Conservation (phyloP, 1,140 invertebrate species). For the Teleogryllus occipitalis region DNA sequence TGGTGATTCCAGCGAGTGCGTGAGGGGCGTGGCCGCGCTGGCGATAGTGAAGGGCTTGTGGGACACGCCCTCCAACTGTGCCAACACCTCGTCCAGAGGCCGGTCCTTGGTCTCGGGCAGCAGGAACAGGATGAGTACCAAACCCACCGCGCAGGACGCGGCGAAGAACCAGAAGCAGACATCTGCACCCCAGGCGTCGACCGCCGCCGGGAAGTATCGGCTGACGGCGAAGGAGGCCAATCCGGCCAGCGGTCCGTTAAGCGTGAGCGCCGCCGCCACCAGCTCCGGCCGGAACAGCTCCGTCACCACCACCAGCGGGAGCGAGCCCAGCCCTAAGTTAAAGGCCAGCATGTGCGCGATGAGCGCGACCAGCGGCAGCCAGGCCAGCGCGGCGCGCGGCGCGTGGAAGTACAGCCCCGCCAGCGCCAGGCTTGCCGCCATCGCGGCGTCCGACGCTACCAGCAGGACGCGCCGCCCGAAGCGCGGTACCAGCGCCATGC, state of each 20-base stretch:
- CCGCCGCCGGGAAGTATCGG: not conserved
- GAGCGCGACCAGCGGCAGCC: not conserved
- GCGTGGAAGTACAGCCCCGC: not conserved
- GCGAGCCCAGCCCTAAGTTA: not conserved
- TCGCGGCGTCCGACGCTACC: not conserved
- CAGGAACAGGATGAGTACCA: not conserved
- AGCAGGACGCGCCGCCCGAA: no score
- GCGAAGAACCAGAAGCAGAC: not conserved
- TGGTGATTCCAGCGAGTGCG: no score
- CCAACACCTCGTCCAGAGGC: not conserved
- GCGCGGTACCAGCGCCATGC: no score
- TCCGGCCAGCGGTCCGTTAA: not conserved
- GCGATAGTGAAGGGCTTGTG: no score
- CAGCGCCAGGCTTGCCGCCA: not conserved
- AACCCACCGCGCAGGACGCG: not conserved
- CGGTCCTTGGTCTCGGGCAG: not conserved
- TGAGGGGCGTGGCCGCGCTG: no score
- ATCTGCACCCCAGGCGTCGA: not conserved
- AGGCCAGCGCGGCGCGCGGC: not conserved
- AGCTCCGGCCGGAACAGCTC: not conserved
- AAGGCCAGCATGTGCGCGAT: not conserved
- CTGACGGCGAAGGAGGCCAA: not conserved
- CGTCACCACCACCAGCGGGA: not conserved
- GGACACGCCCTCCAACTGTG: not conserved
- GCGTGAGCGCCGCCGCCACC: not conserved